These are phyloP conservation scores for Drosophila paracracens DNA, from an alignment of 2,888 invertebrate species.

Conservation along the genomic window DNA sequence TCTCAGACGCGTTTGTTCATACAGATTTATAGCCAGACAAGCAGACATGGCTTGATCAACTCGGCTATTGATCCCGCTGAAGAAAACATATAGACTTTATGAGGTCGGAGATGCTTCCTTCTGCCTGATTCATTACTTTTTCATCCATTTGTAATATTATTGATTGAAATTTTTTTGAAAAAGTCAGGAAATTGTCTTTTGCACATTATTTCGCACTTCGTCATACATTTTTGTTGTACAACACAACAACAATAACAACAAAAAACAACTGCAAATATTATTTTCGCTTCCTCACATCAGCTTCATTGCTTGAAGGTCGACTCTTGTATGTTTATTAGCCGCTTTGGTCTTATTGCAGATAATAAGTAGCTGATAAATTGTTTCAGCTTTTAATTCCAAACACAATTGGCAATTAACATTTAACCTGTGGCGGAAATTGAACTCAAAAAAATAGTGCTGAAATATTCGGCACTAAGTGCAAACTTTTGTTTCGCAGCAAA, in stretches of 20 bases:
- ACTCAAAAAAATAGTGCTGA: conserved; percentile 10
- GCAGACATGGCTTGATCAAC: not conserved
- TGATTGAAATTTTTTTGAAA: not conserved
- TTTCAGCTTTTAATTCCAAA: conserved; percentile 55
- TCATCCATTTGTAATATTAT: not conserved
- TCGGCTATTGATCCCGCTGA: not conserved
- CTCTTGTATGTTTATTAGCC: conserved; percentile 6
- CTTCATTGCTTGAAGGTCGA: conserved; percentile 28
- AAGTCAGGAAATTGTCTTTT: conserved; percentile 15
- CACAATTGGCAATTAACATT: conserved; percentile 78
- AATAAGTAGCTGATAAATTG: conserved; percentile 55
- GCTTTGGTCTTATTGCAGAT: conserved; percentile 30
- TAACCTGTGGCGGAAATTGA: conserved; percentile 63
- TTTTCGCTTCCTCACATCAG: conserved; percentile 31
- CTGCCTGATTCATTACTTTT: not conserved
- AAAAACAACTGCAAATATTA: conserved; percentile 22
- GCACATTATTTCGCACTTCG: not conserved
- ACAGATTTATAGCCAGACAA: not conserved
- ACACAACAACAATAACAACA: conserved; percentile 5
- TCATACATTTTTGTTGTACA: not conserved
- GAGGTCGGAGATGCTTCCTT: not conserved
- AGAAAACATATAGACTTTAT: not conserved
- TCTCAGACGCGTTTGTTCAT: not conserved
- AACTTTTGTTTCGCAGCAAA: conserved; percentile 26
- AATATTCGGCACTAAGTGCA: conserved; percentile 32